Evolutionary conservation across 2,797 vertebrate genomes (phyloP), one percentile per base, ranked within the genome.

Genomic region (Cryptoprocta ferox): DNA sequence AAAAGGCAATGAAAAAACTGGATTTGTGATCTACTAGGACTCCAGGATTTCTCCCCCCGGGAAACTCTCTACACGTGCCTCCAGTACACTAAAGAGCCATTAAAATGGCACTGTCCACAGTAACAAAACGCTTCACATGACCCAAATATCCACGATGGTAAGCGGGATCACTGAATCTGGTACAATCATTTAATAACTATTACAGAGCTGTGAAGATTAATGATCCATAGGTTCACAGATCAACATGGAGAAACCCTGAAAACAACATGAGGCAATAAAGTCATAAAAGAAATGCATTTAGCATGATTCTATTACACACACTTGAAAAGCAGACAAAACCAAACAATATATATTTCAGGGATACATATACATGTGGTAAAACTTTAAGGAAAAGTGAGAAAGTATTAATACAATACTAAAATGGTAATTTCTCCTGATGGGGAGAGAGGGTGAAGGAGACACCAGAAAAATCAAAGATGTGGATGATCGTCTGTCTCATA

Each of bases 101-200:
- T 50, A 83, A 14, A 87, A 79, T 1, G 35, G 0, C 4, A 0
- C 19, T 70, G 24, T 82, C 61, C 42, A 71, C 35, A 90, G 42
- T 59, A 78, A 59, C 35, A 68, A 79, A 80, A 82, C 35, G 53
- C 10, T 76, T 37, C 32, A 83, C 45, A 81, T 48, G 75, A 63
- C 53, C 10, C 61, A 83, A 92, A 39, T n/a, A 76, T 19, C 50
- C 5, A 42, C 28, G 35, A 89, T 30, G 6, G 6, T 50, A 89
- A 56, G 78, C 42, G 50, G 48, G 71, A 63, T 83, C 66, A 94
- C 26, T 65, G 68, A 81, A 71, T n/a, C 79, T 90, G 19, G 21
- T 75, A 71, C 35, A 89, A 79, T 83, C n/a, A 65, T 28, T 53
- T 50, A 37, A 76, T 83, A 97, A 92, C 19, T 90, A 80, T 70